Percentiles rank a stretch among this genome's conserved stretches.
phyloP scores from a whole-genome alignment of 2,797 vertebrate species.

The Hypotaenidia philippensis region DNA sequence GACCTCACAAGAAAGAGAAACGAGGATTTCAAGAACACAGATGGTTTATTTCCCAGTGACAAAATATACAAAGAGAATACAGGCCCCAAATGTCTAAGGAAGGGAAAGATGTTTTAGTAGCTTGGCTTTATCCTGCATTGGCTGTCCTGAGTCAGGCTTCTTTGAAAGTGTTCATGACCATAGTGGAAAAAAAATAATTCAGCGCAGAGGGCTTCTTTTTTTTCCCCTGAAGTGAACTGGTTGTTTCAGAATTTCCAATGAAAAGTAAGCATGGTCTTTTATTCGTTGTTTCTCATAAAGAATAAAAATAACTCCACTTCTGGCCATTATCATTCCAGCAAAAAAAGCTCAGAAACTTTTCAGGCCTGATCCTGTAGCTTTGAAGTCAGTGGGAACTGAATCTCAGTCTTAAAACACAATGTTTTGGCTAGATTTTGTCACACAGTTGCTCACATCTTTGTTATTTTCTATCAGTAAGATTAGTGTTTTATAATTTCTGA shows the following conservation, averaged over 20 bases:
- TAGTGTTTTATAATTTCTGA: neutral
- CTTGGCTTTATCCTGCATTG: slow-evolving; percentile 19
- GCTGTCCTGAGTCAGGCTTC: slow-evolving; percentile 22
- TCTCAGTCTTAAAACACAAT: slow-evolving; percentile 18
- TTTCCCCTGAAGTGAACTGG: neutral
- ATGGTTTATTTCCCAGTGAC: slow-evolving; percentile 52
- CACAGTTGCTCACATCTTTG: slow-evolving; percentile 69
- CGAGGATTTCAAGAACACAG: slow-evolving; percentile 28
- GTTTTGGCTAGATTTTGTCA: slow-evolving; percentile 77
- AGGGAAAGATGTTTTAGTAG: slow-evolving; percentile 55
- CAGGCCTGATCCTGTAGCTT: slow-evolving; percentile 19
- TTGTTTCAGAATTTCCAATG: slow-evolving; percentile 51
- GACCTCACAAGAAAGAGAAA: slow-evolving; percentile 44
- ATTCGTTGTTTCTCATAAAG: slow-evolving; percentile 62
- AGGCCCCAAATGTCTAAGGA: slow-evolving; percentile 7
- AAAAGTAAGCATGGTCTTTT: slow-evolving; percentile 32
- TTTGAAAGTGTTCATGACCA: slow-evolving; percentile 51
- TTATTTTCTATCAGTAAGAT: neutral
- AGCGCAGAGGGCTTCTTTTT: neutral
- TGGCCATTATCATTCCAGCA: slow-evolving; percentile 76
- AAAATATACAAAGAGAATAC: slow-evolving; percentile 60
- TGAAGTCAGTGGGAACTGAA: slow-evolving; percentile 49
- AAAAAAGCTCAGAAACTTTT: slow-evolving; percentile 70
- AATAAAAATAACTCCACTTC: slow-evolving; percentile 69
- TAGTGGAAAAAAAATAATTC: neutral